Evolutionary conservation across 2,113 vertebrate genomes (phyloP).

Genomic region (Pimephales promelas): DNA sequence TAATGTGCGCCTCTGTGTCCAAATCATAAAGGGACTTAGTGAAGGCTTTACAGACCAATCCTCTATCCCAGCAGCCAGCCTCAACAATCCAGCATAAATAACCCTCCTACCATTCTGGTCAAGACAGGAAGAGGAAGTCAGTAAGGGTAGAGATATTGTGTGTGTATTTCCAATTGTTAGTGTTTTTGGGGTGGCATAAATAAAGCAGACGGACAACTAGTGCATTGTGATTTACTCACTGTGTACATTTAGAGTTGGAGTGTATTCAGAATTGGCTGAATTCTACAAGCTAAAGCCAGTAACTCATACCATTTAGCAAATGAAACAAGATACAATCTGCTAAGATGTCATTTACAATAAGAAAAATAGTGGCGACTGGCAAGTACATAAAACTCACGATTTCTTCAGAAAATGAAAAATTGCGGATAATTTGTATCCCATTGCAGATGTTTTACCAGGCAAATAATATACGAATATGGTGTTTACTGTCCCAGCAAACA

Average conservation of each 20-base stretch:
- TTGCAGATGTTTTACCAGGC: background rate
- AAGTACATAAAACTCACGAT: no score
- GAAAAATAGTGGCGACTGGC: no score
- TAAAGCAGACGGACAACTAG: background rate
- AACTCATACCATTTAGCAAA: background rate
- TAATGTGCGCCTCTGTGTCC: constrained; percentile 45
- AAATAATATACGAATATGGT: background rate
- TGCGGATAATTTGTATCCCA: no score
- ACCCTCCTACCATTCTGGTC: constrained; percentile 1
- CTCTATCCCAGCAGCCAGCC: constrained; percentile 32
- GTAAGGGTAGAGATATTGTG: background rate
- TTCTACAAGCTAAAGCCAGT: constrained; percentile 64
- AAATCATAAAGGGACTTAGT: constrained; percentile 50
- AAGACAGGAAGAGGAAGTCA: constrained; percentile 11
- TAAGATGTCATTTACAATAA: background rate
- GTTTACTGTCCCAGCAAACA: no score
- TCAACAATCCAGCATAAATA: constrained; percentile 18
- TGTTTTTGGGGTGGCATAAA: constrained; percentile 11
- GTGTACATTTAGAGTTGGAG: constrained; percentile 54
- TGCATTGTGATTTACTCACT: constrained; percentile 26
- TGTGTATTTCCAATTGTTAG: constrained; percentile 26
- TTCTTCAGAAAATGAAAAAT: no score
- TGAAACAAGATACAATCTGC: constrained; percentile 16
- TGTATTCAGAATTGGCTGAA: constrained; percentile 66
- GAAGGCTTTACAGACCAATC: constrained; percentile 30